Conservation (phyloP, 2,888 invertebrate species). For the Drosophila acutilabella region DNA sequence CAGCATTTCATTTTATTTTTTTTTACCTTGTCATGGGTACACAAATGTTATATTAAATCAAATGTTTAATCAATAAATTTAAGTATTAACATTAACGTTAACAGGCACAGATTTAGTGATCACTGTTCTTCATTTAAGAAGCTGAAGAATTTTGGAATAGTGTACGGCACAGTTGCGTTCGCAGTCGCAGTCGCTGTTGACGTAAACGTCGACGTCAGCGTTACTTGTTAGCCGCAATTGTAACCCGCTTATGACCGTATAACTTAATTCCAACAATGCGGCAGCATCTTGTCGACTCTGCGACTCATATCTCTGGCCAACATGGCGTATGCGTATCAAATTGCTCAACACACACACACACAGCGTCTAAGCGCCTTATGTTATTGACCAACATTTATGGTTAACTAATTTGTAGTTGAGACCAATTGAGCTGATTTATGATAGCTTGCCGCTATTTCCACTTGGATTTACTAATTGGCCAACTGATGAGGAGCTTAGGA, state of each 20-base stretch:
- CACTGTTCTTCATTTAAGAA: not conserved
- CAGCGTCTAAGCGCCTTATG: not conserved
- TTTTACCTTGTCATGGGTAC: no score
- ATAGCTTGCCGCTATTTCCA: conserved; percentile 13
- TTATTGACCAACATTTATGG: conserved; percentile 31
- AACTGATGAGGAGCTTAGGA: conserved; percentile 1
- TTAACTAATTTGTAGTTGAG: conserved; percentile 21
- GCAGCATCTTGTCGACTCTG: conserved; percentile 10
- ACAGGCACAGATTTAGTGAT: no score
- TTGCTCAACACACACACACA: not conserved
- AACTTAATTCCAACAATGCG: conserved; percentile 39
- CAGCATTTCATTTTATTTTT: no score
- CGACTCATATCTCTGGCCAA: conserved; percentile 6
- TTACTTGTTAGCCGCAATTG: conserved; percentile 57
- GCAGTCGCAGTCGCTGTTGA: conserved; percentile 22
- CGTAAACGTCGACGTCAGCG: conserved; percentile 11
- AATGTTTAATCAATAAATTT: no score
- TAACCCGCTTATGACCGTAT: conserved; percentile 53
- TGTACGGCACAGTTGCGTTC: conserved; percentile 22
- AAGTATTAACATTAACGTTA: no score
- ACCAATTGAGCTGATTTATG: conserved; percentile 16
- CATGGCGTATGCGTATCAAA: conserved; percentile 41
- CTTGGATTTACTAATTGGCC: conserved; percentile 14
- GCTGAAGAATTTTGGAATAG: not conserved
- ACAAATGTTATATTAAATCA: no score